phyloP scores from a whole-genome alignment of 2,888 invertebrate genomes.

The Lacanobia wlatinum region DNA sequence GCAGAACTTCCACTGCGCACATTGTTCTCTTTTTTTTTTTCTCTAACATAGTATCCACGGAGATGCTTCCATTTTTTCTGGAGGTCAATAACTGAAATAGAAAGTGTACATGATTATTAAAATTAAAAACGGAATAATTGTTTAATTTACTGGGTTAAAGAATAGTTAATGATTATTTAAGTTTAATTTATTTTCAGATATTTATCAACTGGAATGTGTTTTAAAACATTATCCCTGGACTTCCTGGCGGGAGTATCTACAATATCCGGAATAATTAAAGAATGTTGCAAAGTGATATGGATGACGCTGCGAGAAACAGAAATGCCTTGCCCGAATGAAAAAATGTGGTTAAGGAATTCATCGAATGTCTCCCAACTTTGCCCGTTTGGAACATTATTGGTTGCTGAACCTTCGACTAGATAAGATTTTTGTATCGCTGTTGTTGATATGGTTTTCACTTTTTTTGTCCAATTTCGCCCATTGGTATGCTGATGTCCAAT shows the following conservation, averaged over 20 bases:
- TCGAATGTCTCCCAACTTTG: too few relatives aligned
- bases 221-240: slow-evolving; percentile 34
- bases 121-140: slow-evolving; percentile 34
- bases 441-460: too few relatives aligned
- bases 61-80: slow-evolving; percentile 45
- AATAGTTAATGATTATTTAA: slow-evolving; percentile 9
- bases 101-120: slow-evolving; percentile 16
- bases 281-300: slow-evolving; percentile 34
- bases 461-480: too few relatives aligned
- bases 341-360: slow-evolving; percentile 27
- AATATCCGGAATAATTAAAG: slow-evolving; percentile 28
- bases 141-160: slow-evolving; percentile 15
- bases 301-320: slow-evolving; percentile 33
- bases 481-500: too few relatives aligned
- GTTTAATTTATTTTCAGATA: slow-evolving; percentile 36
- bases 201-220: slow-evolving; percentile 36
- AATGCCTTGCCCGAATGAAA: slow-evolving; percentile 23
- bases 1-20: slow-evolving; percentile 33
- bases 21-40: slow-evolving; percentile 12
- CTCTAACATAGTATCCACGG: slow-evolving; percentile 34
- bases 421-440: too few relatives aligned
- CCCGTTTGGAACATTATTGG: not conserved
- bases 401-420: too few relatives aligned
- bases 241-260: slow-evolving; percentile 31
- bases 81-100: slow-evolving; percentile 42